These are phyloP conservation scores for Drosophila diplacantha DNA, from an alignment of 2,888 invertebrate genomes.

Conservation along the genomic window DNA sequence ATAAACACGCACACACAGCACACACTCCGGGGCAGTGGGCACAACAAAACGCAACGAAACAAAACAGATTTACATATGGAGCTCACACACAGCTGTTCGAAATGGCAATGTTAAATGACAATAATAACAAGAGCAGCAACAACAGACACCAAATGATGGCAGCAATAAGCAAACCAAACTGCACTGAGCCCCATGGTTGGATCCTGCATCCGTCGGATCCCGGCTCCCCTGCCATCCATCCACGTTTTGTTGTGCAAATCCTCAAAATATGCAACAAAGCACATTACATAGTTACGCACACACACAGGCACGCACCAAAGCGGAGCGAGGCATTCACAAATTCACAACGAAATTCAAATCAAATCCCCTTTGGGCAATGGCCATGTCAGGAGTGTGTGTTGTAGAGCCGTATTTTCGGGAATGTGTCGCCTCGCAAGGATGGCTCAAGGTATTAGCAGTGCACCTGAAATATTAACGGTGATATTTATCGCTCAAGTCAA, in stretches of 20 bases:
- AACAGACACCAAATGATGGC: conserved; percentile 25
- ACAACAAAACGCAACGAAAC: conserved; percentile 48
- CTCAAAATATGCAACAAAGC: conserved; percentile 69
- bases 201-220: conserved; percentile 13
- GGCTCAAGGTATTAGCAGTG: conserved; percentile 24
- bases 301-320: conserved; percentile 6
- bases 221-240: conserved; percentile 10
- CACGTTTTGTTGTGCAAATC: conserved; percentile 71
- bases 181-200: conserved; percentile 19
- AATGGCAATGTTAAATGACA: conserved; percentile 59
- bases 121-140: conserved; percentile 45
- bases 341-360: conserved; percentile 66
- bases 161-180: conserved; percentile 38
- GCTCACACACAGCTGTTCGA: conserved; percentile 30
- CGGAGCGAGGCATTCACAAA: conserved; percentile 51
- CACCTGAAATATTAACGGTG: conserved; percentile 14
- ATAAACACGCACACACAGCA: conserved; percentile 44
- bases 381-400: background rate
- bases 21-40: conserved; percentile 7
- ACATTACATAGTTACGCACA: conserved; percentile 46
- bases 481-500: conserved; percentile 16
- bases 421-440: background rate
- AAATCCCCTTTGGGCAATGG: conserved; percentile 39
- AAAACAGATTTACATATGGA: conserved; percentile 67
- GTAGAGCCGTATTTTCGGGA: conserved; percentile 3